Percentiles rank a stretch among this genome's conserved stretches.
Evolutionary conservation across 2,888 invertebrate species (phyloP).

Genomic region (Schrankia costaestrigalis): DNA sequence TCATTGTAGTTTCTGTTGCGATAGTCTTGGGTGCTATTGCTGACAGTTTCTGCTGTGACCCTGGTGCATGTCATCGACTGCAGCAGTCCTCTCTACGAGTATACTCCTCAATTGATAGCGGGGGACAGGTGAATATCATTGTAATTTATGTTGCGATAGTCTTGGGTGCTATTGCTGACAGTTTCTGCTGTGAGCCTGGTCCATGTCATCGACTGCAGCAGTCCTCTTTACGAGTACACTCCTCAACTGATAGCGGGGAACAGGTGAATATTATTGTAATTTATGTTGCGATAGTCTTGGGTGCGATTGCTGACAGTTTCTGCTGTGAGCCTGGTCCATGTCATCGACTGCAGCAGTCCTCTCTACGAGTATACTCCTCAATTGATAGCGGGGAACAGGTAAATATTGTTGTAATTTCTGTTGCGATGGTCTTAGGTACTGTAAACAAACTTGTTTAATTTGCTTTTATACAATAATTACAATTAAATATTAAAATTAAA

Average conservation of each 20-base stretch:
- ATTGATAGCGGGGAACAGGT: conserved; percentile 83
- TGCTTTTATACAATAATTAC: too few species aligned
- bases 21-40: not conserved
- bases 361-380: conserved; percentile 87
- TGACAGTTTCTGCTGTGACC: conserved; percentile 79
- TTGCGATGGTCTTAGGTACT: not conserved
- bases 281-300: not conserved
- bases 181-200: conserved; percentile 85
- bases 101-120: conserved; percentile 86
- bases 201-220: conserved; percentile 87
- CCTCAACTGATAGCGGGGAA: conserved; percentile 85
- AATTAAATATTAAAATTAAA: too few species aligned
- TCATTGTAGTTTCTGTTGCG: not conserved
- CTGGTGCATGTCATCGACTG: conserved; percentile 90
- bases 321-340: conserved; percentile 89
- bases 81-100: conserved; percentile 87
- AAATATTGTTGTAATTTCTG: not conserved
- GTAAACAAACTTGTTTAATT: too few species aligned
- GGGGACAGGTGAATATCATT: conserved; percentile 64
- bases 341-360: conserved; percentile 88
- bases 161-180: not conserved
- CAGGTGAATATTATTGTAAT: conserved; percentile 48
- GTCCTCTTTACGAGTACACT: conserved; percentile 88
- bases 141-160: not conserved
- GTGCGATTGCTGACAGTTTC: not conserved